Conservation (phyloP, 35 echinoderm and acorn worm genomes). For the Lytechinus variegatus region DNA sequence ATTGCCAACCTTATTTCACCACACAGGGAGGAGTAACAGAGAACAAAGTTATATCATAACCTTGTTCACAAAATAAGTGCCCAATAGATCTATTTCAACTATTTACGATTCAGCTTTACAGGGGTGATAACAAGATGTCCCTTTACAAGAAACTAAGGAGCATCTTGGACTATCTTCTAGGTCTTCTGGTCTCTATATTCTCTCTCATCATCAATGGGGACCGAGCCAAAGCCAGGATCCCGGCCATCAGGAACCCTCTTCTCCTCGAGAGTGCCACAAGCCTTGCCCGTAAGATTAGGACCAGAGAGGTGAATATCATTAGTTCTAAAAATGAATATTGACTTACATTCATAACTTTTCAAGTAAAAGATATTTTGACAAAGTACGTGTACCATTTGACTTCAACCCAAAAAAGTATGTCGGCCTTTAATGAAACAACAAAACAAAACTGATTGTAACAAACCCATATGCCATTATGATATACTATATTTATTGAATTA, state of each 20-base stretch:
- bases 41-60: no score
- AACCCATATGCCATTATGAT: no score
- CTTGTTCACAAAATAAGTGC: no score
- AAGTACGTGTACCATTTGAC: no score
- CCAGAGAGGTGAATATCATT: slow-evolving; percentile 60
- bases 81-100: not conserved
- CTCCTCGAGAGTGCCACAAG: slow-evolving; percentile 90
- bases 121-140: slow-evolving; percentile 30
- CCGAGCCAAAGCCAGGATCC: slow-evolving; percentile 74
- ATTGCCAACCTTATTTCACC: no score
- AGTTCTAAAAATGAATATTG: not conserved
- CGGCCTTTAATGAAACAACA: no score
- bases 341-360: not conserved
- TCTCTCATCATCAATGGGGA: slow-evolving; percentile 86
- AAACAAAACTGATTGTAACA: no score
- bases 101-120: not conserved
- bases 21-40: no score
- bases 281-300: slow-evolving; percentile 83
- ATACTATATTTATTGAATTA: no score
- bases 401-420: no score
- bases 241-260: slow-evolving; percentile 67
- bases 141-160: slow-evolving; percentile 31
- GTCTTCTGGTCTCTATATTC: slow-evolving; percentile 60
- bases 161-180: slow-evolving; percentile 45
- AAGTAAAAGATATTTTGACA: no score